Evolutionary conservation across 2,797 vertebrate species (phyloP).

Genomic region (Rhabdophis nuchalis): DNA sequence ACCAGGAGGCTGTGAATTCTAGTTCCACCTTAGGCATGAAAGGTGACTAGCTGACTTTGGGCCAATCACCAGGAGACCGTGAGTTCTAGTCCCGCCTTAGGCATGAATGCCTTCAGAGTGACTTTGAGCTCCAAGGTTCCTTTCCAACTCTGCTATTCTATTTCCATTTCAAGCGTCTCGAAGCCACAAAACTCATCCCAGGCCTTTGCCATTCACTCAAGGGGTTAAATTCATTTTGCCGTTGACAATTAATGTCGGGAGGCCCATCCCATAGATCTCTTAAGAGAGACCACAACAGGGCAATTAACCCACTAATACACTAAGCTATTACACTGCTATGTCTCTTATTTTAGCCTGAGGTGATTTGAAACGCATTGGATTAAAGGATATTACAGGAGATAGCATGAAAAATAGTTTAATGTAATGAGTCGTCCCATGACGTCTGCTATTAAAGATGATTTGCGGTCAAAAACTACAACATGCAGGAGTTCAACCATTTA

Average conservation of each 20-base stretch:
- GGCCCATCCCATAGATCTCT: constrained; percentile 78
- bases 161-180: neutral
- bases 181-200: neutral
- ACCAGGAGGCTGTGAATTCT: too few relatives aligned
- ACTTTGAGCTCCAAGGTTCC: too few relatives aligned
- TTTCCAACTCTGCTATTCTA: too few relatives aligned
- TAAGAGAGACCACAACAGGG: constrained; percentile 81
- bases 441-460: constrained; percentile 92
- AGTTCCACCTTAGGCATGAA: too few relatives aligned
- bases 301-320: constrained; percentile 97
- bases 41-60: too few relatives aligned
- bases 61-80: too few relatives aligned
- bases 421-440: constrained; percentile 91
- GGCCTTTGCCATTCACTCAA: constrained; percentile 49
- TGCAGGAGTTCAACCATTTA: constrained; percentile 78
- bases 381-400: constrained; percentile 88
- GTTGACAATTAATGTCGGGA: constrained; percentile 80
- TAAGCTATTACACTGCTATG: constrained; percentile 90
- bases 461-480: constrained; percentile 83
- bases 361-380: constrained; percentile 89
- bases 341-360: constrained; percentile 82
- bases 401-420: constrained; percentile 90
- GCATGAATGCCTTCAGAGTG: too few relatives aligned
- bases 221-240: constrained; percentile 78
- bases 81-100: too few relatives aligned